A percentile compares a stretch with the other conserved stretches of the same genome.
phyloP scores from a whole-genome alignment of 2,113 vertebrate genomes.

The Thinocorus orbignyianus region DNA sequence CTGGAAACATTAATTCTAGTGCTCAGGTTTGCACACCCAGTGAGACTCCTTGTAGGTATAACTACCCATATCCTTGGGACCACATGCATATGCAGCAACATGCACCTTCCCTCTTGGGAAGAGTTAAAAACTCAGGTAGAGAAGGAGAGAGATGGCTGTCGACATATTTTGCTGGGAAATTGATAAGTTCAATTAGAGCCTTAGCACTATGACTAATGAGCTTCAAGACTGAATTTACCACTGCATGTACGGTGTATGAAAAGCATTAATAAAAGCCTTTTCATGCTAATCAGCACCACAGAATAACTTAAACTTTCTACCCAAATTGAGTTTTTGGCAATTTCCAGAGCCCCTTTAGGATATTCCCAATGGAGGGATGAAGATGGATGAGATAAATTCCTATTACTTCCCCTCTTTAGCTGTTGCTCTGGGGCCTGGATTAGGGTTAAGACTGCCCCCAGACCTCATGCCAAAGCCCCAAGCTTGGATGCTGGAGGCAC shows the following conservation, averaged over 20 bases:
- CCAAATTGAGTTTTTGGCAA: not conserved
- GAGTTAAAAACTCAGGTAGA: not conserved
- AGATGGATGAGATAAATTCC: not conserved
- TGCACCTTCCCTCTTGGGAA: not conserved
- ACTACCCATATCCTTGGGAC: too few species aligned
- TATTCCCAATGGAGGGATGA: not conserved
- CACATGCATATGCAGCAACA: rapidly evolving
- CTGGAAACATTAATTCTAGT: not conserved
- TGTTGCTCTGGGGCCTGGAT: not conserved
- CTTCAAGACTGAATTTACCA: not conserved
- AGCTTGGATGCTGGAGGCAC: not conserved
- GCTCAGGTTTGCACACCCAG: not conserved
- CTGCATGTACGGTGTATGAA: not conserved
- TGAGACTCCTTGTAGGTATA: not conserved
- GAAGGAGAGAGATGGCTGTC: not conserved
- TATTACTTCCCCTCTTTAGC: not conserved
- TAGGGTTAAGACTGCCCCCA: not conserved
- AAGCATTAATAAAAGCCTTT: not conserved
- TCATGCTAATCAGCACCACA: not conserved
- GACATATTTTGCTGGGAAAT: not conserved
- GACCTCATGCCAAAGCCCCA: not conserved
- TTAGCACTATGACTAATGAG: not conserved
- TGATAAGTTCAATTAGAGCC: not conserved
- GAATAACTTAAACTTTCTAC: not conserved
- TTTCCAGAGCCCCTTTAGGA: not conserved